Conservation (phyloP, 2,797 vertebrate species). For the Channa striata region DNA sequence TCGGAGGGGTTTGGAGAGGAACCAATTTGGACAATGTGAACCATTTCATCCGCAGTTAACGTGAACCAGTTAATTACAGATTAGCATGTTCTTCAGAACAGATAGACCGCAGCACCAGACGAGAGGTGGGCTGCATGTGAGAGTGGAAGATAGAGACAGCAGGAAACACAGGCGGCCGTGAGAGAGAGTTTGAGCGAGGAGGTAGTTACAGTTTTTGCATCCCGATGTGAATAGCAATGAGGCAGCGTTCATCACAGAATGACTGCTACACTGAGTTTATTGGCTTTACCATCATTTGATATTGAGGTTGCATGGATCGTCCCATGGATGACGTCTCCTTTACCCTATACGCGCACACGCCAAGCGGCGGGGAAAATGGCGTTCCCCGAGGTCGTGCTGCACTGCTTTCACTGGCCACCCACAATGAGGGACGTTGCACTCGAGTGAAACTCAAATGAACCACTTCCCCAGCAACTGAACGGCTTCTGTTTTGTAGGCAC, state of each 20-base stretch:
- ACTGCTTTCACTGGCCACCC: not conserved
- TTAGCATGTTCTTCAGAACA: slow-evolving; percentile 48
- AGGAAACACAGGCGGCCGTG: slow-evolving; percentile 1
- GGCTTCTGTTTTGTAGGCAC: not conserved
- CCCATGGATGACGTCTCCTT: no score
- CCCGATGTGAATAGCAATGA: slow-evolving; percentile 48
- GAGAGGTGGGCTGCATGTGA: slow-evolving; percentile 4
- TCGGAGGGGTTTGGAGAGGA: slow-evolving; percentile 10
- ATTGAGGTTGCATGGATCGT: no score
- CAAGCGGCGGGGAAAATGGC: not conserved
- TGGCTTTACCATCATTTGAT: no score
- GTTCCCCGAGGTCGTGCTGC: no score
- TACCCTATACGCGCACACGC: not conserved
- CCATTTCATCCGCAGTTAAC: slow-evolving; percentile 38
- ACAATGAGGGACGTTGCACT: not conserved
- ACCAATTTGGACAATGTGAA: slow-evolving; percentile 40
- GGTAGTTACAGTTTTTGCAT: slow-evolving; percentile 22
- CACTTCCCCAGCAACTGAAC: no score
- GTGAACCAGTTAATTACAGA: slow-evolving; percentile 49
- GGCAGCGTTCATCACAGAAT: not conserved
- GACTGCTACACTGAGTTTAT: no score
- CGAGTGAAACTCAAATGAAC: not conserved
- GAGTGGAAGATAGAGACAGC: slow-evolving; percentile 9
- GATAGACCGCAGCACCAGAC: slow-evolving; percentile 21
- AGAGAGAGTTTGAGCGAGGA: not conserved